These are phyloP conservation scores for Caenorhabditis parvicauda DNA, from an alignment of 2,888 invertebrate genomes.

Conservation along the genomic window DNA sequence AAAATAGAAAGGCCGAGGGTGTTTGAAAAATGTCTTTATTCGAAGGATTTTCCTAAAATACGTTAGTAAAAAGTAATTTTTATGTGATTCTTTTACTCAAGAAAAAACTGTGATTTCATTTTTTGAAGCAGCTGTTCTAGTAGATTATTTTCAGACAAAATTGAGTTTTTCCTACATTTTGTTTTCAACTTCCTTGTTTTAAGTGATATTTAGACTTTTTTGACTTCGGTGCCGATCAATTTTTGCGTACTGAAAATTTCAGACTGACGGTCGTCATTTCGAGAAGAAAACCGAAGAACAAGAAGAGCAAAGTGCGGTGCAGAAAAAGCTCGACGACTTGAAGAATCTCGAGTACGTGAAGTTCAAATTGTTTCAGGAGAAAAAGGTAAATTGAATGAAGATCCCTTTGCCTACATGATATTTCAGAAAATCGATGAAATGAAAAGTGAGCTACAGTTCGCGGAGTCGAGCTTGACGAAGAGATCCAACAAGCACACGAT, in stretches of 20 bases:
- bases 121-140: too few species aligned
- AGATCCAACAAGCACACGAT: slow-evolving; percentile 48
- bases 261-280: slow-evolving; percentile 40
- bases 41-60: not conserved
- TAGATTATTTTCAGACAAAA: not conserved
- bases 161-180: too few species aligned
- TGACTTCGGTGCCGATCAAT: too few species aligned
- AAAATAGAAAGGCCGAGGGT: not conserved
- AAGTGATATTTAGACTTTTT: too few species aligned
- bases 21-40: not conserved
- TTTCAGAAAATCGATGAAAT: slow-evolving; percentile 55
- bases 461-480: slow-evolving; percentile 23
- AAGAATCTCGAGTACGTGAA: slow-evolving; percentile 87
- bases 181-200: too few species aligned
- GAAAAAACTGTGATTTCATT: not conserved
- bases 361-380: slow-evolving; percentile 70
- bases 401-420: not conserved
- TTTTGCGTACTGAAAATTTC: slow-evolving; percentile 9
- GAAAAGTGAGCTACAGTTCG: slow-evolving; percentile 50
- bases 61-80: not conserved
- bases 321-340: slow-evolving; percentile 81
- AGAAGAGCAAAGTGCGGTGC: slow-evolving; percentile 74
- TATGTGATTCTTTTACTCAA: not conserved
- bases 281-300: slow-evolving; percentile 41
- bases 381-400: slow-evolving; percentile 47